A percentile compares a stretch with the other conserved stretches of the same genome.
These are phyloP conservation scores for Etheostoma nigrum DNA, from an alignment of 2,797 vertebrate genomes.

Conservation along the genomic window DNA sequence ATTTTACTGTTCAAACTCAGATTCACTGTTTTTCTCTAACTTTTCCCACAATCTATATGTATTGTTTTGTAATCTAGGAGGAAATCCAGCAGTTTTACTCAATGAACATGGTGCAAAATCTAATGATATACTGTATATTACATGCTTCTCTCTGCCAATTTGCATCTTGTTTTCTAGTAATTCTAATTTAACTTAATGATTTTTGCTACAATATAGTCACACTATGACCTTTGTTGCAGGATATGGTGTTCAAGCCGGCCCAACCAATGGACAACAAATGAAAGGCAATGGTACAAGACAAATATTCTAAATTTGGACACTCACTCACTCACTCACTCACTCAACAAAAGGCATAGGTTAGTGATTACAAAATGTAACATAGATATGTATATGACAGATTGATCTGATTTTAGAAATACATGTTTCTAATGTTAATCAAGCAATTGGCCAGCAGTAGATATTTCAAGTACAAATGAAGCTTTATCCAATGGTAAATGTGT, in stretches of 20 bases:
- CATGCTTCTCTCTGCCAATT: not conserved
- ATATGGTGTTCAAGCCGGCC: conserved; percentile 51
- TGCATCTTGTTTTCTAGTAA: not conserved
- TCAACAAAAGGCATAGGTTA: conserved; percentile 47
- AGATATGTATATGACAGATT: not conserved
- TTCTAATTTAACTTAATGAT: not conserved
- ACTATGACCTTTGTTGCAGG: conserved; percentile 41
- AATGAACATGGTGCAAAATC: conserved; percentile 56
- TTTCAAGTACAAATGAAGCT: conserved; percentile 23
- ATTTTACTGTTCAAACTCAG: not conserved
- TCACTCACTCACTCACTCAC: too few species aligned
- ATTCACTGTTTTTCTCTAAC: not conserved
- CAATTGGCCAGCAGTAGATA: conserved; percentile 15
- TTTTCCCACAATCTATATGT: not conserved
- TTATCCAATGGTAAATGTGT: conserved; percentile 24
- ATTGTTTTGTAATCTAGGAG: conserved; percentile 43
- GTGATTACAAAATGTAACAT: conserved; percentile 17
- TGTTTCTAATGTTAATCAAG: conserved; percentile 17
- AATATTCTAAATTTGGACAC: too few species aligned
- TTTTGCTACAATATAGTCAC: not conserved
- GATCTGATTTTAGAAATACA: not conserved
- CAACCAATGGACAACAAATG: conserved; percentile 43
- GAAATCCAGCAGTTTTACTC: conserved; percentile 48
- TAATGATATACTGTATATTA: conserved; percentile 51
- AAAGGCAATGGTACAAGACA: conserved; percentile 56